These are phyloP conservation scores for Rotaria macrura DNA, from an alignment of 2,888 invertebrate species.

Conservation along the genomic window DNA sequence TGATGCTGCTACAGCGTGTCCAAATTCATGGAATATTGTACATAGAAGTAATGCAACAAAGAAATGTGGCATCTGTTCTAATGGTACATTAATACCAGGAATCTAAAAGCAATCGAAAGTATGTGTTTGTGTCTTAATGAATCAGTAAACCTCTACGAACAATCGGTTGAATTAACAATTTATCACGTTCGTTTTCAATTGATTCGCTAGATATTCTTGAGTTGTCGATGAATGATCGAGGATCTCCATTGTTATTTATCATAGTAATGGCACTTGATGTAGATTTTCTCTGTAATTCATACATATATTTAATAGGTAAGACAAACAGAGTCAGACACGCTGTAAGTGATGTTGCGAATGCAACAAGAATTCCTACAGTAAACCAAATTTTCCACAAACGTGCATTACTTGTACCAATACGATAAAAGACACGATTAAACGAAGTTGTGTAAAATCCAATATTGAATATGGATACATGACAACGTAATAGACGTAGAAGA, in stretches of 20 bases:
- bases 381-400: conserved; percentile 49
- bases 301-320: neutral
- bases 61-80: conserved; percentile 75
- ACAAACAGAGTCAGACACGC: conserved; percentile 40
- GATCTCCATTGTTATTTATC: neutral
- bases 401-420: conserved; percentile 44
- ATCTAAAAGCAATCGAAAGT: conserved; percentile 52
- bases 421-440: conserved; percentile 45
- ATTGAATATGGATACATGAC: conserved; percentile 45
- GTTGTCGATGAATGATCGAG: conserved; percentile 34
- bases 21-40: conserved; percentile 75
- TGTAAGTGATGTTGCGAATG: conserved; percentile 49
- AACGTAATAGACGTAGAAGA: neutral
- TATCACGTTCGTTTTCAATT: neutral
- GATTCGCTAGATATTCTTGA: neutral
- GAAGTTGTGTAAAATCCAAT: conserved; percentile 45
- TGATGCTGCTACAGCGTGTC: conserved; percentile 84
- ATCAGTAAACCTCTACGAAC: neutral
- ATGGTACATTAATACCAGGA: conserved; percentile 83
- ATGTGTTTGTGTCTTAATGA: neutral
- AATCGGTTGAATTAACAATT: neutral
- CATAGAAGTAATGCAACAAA: conserved; percentile 68
- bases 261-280: neutral
- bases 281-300: neutral
- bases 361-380: conserved; percentile 48